phyloP scores from a whole-genome alignment of 2,797 vertebrate species.

The Pseudocheirus occidentalis region DNA sequence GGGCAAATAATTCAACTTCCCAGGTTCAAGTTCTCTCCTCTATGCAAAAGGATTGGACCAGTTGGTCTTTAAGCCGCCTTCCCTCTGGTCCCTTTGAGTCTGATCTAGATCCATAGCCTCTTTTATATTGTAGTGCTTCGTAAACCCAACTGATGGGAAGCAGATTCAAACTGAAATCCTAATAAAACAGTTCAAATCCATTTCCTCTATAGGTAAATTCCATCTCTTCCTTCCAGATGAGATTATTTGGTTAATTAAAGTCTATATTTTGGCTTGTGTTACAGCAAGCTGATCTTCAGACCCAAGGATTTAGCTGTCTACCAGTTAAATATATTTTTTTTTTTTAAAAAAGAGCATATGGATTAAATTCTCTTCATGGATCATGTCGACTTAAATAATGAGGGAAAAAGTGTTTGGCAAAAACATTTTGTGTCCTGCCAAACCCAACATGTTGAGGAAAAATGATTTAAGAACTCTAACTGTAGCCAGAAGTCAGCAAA shows the following conservation, averaged over 20 bases:
- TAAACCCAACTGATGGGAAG: conserved; percentile 62
- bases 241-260: conserved; percentile 52
- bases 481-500: not conserved
- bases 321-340: conserved; percentile 53
- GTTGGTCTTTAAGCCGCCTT: not conserved
- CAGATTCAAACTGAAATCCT: conserved; percentile 46
- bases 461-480: conserved; percentile 59
- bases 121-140: conserved; percentile 27
- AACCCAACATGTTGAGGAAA: conserved; percentile 39
- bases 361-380: conserved; percentile 50
- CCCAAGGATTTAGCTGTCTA: conserved; percentile 23
- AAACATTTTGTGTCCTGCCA: conserved; percentile 61
- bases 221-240: conserved; percentile 27
- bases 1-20: not conserved
- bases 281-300: conserved; percentile 14
- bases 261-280: conserved; percentile 17
- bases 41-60: not conserved
- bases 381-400: conserved; percentile 67
- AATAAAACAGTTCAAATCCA: conserved; percentile 48
- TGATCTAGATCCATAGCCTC: conserved; percentile 42
- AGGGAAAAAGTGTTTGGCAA: conserved; percentile 30
- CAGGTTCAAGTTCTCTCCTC: not conserved
- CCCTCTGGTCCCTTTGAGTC: not conserved
- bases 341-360: conserved; percentile 3
- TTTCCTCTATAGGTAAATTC: conserved; percentile 61